These are phyloP conservation scores for Umimayanthus kanabou DNA, from an alignment of 92 coral and sea anemone genomes.

Conservation along the genomic window DNA sequence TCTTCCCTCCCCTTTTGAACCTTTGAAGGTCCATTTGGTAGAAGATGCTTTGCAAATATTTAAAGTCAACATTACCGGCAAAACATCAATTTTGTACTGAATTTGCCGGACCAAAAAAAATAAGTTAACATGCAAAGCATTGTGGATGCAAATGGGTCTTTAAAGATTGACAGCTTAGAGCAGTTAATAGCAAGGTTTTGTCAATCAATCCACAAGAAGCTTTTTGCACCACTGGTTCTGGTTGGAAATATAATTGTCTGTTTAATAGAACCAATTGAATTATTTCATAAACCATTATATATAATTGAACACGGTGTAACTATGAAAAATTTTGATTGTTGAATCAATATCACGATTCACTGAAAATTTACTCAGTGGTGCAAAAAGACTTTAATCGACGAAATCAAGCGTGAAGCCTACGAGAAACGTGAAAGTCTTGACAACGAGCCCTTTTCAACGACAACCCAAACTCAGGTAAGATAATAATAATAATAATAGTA, in stretches of 20 bases:
- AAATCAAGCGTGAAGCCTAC: not conserved
- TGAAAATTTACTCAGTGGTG: not conserved
- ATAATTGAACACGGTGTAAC: not conserved
- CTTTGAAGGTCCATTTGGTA: not conserved
- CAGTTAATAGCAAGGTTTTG: not conserved
- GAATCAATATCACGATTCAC: not conserved
- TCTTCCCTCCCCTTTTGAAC: too few relatives aligned
- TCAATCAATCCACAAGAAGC: not conserved
- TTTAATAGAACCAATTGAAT: too few relatives aligned
- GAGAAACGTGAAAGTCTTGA: not conserved
- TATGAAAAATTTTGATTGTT: too few relatives aligned
- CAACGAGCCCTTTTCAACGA: not conserved
- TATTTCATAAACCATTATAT: too few relatives aligned
- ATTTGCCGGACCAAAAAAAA: not conserved
- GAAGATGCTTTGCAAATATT: not conserved
- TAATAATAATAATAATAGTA: too few relatives aligned
- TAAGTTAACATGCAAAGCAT: not conserved
- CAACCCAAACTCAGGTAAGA: not conserved
- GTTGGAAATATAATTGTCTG: not conserved
- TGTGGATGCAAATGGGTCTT: not conserved
- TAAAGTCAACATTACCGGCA: not conserved
- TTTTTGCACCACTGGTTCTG: not conserved
- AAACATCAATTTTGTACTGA: too few relatives aligned
- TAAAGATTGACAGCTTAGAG: not conserved
- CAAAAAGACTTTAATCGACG: not conserved